Evolutionary conservation across 2,888 invertebrate genomes (phyloP), one percentile per base, ranked within the genome.

Genomic region (Clostera curtula): DNA sequence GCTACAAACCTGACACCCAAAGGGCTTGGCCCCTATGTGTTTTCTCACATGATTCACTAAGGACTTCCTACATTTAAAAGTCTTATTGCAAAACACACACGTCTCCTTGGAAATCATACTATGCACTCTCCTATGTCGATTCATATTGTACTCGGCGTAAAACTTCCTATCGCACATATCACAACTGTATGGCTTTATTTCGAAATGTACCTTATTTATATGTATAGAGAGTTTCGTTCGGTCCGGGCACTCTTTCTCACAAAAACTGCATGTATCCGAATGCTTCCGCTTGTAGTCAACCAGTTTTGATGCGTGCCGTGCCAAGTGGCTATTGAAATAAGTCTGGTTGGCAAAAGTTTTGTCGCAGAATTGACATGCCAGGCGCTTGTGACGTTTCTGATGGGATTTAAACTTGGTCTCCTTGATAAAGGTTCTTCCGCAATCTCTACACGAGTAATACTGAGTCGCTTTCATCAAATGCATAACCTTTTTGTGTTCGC

Each of bases 141-240:
- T 56, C 39, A 82, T 48, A 42, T 77, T 71, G 3, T 49, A 49
- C 23, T 75, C 72, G 0, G 77, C 71, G 25, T 82, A 80, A 39
- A 73, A 82, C n/a, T 69, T 58, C 22, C 47, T 55, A 0, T 79
- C 75, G 12, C 82, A 82, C 82, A 83, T 82, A 24, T 82, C 80
- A 32, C 82, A 83, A 24, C 39, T 43, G 34, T 73, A 80, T 0
- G 82, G 79, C 53, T 79, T 82, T 20, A 82, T 76, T 56, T 72
- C 72, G 27, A 83, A 66, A 56, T 83, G 82, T 0, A 59, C 48
- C 36, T 77, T 83, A 51, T 83, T 83, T 0, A 83, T 77, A 19
- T 83, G 82, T 0, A 77, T 31, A 0, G 71, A 70, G 1, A 83
- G 67, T 37, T 71, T 57, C 10, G 76, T 76, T 26, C 72, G 68